Conservation (phyloP, 2,797 vertebrate genomes). For the Chelidonichthys spinosus region DNA sequence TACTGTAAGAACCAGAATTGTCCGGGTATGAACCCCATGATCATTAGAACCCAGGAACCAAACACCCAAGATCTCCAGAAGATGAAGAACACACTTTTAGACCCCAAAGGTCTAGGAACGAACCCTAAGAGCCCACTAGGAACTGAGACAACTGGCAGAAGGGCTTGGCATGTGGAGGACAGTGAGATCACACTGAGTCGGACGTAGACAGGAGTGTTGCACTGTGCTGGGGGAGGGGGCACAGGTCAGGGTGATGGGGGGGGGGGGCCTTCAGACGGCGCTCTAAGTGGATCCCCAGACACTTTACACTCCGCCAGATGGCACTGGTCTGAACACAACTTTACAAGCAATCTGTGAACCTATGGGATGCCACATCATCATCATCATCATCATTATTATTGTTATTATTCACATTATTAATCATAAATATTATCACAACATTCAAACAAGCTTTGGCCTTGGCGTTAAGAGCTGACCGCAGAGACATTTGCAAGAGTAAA, state of each 20-base stretch:
- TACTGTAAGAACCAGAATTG: neutral
- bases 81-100: neutral
- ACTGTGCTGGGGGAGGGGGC: slow-evolving; percentile 53
- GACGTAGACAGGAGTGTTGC: slow-evolving; percentile 67
- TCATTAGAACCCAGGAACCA: neutral
- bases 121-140: slow-evolving; percentile 50
- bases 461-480: slow-evolving; percentile 76
- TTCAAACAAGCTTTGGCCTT: slow-evolving; percentile 83
- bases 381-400: slow-evolving; percentile 42
- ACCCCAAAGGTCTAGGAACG: slow-evolving; percentile 9
- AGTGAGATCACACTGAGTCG: slow-evolving; percentile 65
- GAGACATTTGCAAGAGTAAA: slow-evolving; percentile 81
- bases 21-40: slow-evolving; percentile 16
- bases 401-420: slow-evolving; percentile 65
- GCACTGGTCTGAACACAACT: slow-evolving; percentile 69
- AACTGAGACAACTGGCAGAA: slow-evolving; percentile 82
- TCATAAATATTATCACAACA: slow-evolving; percentile 80
- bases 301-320: slow-evolving; percentile 65
- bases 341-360: slow-evolving; percentile 77
- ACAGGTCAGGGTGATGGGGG: slow-evolving; percentile 18
- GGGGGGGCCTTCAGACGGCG: slow-evolving; percentile 41
- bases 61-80: slow-evolving; percentile 16
- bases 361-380: slow-evolving; percentile 72
- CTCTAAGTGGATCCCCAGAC: slow-evolving; percentile 68
- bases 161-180: slow-evolving; percentile 61